These are phyloP conservation scores for Lycophotia porphyrea DNA, from an alignment of 2,888 invertebrate genomes.

Conservation along the genomic window DNA sequence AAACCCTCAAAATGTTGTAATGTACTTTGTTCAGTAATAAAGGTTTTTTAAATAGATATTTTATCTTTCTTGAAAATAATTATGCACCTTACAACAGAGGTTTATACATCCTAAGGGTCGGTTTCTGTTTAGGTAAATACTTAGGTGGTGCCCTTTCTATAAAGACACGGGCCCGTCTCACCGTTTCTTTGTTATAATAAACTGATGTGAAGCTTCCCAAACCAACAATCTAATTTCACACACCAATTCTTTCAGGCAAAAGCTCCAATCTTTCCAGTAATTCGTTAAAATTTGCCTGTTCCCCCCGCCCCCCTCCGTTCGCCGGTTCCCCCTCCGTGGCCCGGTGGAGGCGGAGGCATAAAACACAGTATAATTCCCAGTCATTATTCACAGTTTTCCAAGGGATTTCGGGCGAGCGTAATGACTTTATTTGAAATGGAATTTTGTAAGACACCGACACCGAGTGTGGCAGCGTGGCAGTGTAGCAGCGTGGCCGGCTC, in stretches of 20 bases:
- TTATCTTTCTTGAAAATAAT: background rate
- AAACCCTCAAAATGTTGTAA: background rate
- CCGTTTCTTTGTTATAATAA: slow-evolving; percentile 64
- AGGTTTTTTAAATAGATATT: background rate
- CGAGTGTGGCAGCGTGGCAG: slow-evolving; percentile 45
- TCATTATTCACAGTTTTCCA: slow-evolving; percentile 83
- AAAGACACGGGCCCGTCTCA: slow-evolving; percentile 30
- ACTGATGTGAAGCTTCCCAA: slow-evolving; percentile 66
- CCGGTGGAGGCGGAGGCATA: slow-evolving; percentile 72
- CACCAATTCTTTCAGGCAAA: slow-evolving; percentile 77
- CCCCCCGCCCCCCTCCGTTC: slow-evolving; percentile 41
- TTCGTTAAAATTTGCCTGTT: slow-evolving; percentile 79
- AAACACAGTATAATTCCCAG: slow-evolving; percentile 83
- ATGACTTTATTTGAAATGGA: slow-evolving; percentile 82
- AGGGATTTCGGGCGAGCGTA: slow-evolving; percentile 76
- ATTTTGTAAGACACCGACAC: slow-evolving; percentile 73
- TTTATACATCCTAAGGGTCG: background rate
- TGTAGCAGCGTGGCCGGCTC: slow-evolving; percentile 46
- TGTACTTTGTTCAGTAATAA: background rate
- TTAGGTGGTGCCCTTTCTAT: slow-evolving; percentile 9
- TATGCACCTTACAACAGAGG: background rate
- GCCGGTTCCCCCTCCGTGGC: slow-evolving; percentile 29
- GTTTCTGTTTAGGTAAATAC: background rate
- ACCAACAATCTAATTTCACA: slow-evolving; percentile 83
- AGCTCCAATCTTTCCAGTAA: slow-evolving; percentile 79